Conservation (phyloP, 2,113 vertebrate genomes). For the Chaetorhynchus papuensis region DNA sequence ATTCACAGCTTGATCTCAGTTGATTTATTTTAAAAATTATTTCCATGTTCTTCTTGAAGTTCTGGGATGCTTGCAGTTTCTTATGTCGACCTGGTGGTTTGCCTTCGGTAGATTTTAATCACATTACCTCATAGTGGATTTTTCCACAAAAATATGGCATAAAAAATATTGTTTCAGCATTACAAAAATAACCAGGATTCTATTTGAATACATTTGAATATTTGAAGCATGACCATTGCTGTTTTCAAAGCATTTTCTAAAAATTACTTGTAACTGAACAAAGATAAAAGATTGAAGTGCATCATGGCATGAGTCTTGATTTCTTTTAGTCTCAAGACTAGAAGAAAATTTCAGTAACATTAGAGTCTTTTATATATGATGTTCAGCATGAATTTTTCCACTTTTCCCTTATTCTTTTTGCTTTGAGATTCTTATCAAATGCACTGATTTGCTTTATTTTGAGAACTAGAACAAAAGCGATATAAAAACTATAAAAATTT, state of each 20-base stretch:
- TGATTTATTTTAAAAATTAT: neutral
- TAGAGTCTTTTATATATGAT: neutral
- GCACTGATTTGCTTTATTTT: neutral
- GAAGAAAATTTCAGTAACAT: neutral
- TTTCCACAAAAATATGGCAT: neutral
- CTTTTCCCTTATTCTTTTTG: neutral
- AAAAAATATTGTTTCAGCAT: neutral
- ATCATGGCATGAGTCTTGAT: neutral
- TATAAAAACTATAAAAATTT: neutral
- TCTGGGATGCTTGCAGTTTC: neutral
- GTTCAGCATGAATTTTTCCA: neutral
- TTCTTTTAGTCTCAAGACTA: neutral
- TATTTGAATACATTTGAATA: neutral
- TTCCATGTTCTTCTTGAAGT: neutral
- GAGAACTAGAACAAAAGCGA: conserved; percentile 10
- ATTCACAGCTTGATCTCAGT: neutral
- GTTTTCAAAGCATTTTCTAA: neutral
- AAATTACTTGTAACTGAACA: neutral
- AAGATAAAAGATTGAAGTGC: neutral
- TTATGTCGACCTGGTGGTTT: neutral
- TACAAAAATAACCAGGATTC: neutral
- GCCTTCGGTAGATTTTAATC: neutral
- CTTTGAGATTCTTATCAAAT: neutral
- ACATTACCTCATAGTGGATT: neutral
- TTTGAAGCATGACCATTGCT: neutral